Conservation (phyloP, 2,888 invertebrate species). For the Taphrorychus bicolor region DNA sequence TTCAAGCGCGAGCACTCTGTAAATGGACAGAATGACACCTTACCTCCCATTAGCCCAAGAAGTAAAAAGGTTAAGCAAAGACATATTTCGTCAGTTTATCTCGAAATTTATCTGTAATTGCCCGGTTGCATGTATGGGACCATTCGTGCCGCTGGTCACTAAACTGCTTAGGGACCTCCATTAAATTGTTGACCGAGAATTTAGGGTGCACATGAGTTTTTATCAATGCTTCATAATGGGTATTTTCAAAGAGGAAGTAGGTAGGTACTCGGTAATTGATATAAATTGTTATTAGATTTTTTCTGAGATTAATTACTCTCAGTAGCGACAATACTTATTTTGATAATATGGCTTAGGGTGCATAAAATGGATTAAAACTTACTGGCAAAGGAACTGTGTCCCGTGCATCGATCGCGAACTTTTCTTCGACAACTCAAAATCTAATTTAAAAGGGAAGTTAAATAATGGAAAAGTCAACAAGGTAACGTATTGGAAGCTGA, state of each 20-base stretch:
- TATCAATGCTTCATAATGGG: background rate
- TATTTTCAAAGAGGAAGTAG: background rate
- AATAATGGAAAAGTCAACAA: too few species aligned
- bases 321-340: too few species aligned
- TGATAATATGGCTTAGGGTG: too few species aligned
- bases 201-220: background rate
- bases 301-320: background rate
- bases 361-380: too few species aligned
- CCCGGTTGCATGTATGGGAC: background rate
- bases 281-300: background rate
- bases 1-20: background rate
- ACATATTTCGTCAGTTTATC: constrained; percentile 6
- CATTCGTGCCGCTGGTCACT: background rate
- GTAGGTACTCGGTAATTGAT: background rate
- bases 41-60: too few species aligned
- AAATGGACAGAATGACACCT: too few species aligned
- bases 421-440: too few species aligned
- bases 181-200: background rate
- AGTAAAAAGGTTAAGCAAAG: constrained; percentile 6
- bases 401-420: too few species aligned
- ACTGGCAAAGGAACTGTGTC: too few species aligned
- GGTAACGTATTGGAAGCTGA: too few species aligned
- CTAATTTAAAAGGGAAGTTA: too few species aligned
- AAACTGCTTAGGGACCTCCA: background rate
- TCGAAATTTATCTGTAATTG: background rate